These are phyloP conservation scores for Pionites leucogaster DNA, from an alignment of 2,113 vertebrate genomes.

Conservation along the genomic window DNA sequence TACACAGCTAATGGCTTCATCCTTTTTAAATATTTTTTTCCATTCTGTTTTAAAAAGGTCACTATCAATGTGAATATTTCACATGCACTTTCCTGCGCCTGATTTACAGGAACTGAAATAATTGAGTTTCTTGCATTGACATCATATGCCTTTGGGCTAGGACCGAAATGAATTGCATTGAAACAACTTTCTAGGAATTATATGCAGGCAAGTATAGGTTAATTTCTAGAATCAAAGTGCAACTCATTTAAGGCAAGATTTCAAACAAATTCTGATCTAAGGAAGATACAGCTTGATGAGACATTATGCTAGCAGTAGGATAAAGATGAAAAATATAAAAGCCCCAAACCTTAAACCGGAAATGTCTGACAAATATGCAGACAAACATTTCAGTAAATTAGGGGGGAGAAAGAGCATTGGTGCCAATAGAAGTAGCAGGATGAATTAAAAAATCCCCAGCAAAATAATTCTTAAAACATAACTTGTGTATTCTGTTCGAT, in stretches of 20 bases:
- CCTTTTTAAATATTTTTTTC: neutral
- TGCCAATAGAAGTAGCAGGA: neutral
- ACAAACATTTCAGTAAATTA: neutral
- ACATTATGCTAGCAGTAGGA: neutral
- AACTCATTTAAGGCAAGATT: neutral
- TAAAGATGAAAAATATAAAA: neutral
- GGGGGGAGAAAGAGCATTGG: neutral
- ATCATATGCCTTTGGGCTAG: neutral
- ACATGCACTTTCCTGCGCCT: neutral
- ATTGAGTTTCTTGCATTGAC: neutral
- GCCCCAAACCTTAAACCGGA: neutral
- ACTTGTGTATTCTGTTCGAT: neutral
- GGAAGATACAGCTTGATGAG: neutral
- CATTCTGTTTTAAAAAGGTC: neutral
- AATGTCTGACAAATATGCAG: neutral
- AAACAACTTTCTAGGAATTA: neutral
- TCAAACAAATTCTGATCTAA: neutral
- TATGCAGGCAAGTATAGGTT: neutral
- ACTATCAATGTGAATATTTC: neutral
- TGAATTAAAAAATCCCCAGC: neutral
- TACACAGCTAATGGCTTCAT: neutral
- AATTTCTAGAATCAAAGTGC: neutral
- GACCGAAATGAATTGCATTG: neutral
- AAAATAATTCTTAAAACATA: neutral
- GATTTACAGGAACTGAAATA: neutral